Evolutionary conservation across 1,140 invertebrate genomes (phyloP), one percentile per base, ranked within the genome.

Genomic region (Homalodisca vitripennis): DNA sequence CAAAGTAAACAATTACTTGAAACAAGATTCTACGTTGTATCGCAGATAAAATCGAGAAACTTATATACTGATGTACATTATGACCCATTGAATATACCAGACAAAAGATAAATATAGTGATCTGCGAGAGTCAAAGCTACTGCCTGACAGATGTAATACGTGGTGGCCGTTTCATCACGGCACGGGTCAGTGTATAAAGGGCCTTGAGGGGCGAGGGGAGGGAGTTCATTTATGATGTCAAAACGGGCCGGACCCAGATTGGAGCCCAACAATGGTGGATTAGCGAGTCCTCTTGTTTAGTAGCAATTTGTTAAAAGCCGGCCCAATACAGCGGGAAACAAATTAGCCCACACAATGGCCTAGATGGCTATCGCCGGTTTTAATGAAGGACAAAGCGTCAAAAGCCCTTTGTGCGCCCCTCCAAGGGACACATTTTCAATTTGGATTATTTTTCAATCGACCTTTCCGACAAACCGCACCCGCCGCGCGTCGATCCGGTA

Each of bases 301-400:
- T 60, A 60, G 55, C 55, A 60, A 60, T 60, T 60, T 60, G 55
- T 60, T 60, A 60, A 60, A 60, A 60, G 55, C 55, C 48, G 48
- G 48, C 6, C 20, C 48, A 13, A 41, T 60, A 10, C 55, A 30
- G 22, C 3, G 14, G 24, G 55, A 10, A 60, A 29, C 55, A 60
- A 60, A 60, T 60, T 60, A 60, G 55, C 55, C 14, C 24, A 6
- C 22, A 60, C 55, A 60, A 60, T 60, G 48, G 48, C 20, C 22
- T 27, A 60, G 55, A 60, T 60, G 27, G 55, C 55, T 30, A 60
- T 60, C 55, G 22, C 6, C 48, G 34, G 34, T 41, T 41, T 41
- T 41, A 41, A 41, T 17, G 34, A 41, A 10, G 34, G 34, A 41
- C 34, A 41, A 41, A 41, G 48, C 48, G 48, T 24, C 48, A 60